A percentile compares a stretch with the other conserved stretches of the same genome.
These are phyloP conservation scores for Chionis minor DNA, from an alignment of 2,113 vertebrate genomes.

Conservation along the genomic window DNA sequence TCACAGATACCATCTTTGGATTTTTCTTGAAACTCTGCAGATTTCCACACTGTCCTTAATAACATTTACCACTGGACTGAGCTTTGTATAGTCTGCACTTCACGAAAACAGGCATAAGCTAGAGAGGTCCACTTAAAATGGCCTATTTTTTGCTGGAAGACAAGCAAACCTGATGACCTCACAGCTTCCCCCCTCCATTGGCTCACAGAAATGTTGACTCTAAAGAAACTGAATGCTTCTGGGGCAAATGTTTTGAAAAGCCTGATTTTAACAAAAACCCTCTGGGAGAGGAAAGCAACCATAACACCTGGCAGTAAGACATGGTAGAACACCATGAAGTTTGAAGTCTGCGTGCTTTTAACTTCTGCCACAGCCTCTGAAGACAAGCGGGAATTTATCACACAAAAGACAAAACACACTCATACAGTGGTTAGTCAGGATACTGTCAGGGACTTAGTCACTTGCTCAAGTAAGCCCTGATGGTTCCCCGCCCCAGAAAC, in stretches of 20 bases:
- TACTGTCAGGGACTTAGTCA: slow-evolving; percentile 12
- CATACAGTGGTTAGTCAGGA: slow-evolving; percentile 17
- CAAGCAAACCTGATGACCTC: background rate
- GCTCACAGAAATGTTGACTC: background rate
- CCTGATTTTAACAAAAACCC: background rate
- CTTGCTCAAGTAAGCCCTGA: background rate
- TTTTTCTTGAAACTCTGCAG: background rate
- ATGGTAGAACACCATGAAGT: background rate
- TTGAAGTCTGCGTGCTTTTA: background rate
- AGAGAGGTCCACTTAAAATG: background rate
- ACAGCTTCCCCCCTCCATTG: background rate
- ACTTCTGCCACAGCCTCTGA: background rate
- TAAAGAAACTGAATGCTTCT: background rate
- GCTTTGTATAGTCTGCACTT: background rate
- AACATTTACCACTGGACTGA: background rate
- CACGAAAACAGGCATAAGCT: background rate
- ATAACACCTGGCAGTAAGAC: background rate
- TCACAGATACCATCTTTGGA: background rate
- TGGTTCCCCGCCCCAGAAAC: background rate
- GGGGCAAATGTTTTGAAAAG: background rate
- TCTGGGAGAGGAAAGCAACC: background rate
- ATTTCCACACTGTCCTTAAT: background rate
- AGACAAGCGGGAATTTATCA: background rate
- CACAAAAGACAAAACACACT: background rate
- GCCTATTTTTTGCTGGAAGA: background rate